Percentiles rank a stretch among this genome's conserved stretches.
phyloP scores from a whole-genome alignment of 1,140 invertebrate species.

The Orchesella cincta region DNA sequence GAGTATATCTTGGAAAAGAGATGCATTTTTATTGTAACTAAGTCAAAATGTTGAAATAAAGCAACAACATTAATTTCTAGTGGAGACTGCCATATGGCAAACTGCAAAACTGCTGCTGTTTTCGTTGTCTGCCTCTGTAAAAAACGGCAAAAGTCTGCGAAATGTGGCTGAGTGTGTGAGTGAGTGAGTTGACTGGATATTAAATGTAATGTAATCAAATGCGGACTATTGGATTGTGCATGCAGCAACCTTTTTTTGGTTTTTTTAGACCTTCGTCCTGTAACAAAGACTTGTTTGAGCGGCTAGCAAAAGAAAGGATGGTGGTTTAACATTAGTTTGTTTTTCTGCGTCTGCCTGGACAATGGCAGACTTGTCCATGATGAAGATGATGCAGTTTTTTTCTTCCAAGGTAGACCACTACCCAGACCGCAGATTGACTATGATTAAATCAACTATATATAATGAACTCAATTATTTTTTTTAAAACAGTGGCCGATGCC shows the following conservation, averaged over 20 bases:
- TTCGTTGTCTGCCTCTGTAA: not conserved
- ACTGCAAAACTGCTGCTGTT: conserved; percentile 5
- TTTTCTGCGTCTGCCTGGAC: not conserved
- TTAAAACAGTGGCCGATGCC: too few species aligned
- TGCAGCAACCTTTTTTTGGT: not conserved
- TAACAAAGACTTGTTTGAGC: conserved; percentile 11
- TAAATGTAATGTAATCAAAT: too few species aligned
- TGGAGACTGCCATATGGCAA: conserved; percentile 12
- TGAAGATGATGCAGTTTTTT: not conserved
- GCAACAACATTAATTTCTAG: not conserved
- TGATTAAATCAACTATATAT: too few species aligned
- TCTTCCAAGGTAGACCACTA: conserved; percentile 19
- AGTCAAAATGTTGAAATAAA: not conserved
- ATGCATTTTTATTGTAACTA: not conserved
- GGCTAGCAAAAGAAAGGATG: not conserved
- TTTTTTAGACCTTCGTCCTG: not conserved
- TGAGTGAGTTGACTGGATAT: not conserved
- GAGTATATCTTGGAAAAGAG: not conserved
- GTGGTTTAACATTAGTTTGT: not conserved
- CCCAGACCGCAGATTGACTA: not conserved
- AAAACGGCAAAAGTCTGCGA: not conserved
- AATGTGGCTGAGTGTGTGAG: not conserved
- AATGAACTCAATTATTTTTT: too few species aligned
- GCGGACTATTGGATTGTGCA: too few species aligned
- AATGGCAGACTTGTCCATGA: not conserved